Evolutionary conservation across 2,888 invertebrate species (phyloP), one percentile per base, ranked within the genome.

Genomic region (Parnassius mnemosyne): DNA sequence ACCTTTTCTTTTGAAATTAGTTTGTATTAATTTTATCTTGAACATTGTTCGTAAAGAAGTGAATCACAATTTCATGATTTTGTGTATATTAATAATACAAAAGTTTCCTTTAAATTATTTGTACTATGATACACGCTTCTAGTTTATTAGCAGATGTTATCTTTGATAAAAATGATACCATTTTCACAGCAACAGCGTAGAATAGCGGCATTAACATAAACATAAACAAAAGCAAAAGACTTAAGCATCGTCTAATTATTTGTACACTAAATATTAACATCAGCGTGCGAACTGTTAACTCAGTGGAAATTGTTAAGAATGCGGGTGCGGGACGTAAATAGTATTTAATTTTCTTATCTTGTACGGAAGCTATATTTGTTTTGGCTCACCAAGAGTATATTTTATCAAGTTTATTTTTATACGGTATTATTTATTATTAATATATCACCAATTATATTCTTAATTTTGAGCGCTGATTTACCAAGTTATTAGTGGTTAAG

Each of bases 251-350:
- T 53, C 47, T 61, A 61, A 61, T 58, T 51, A 58, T 51, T 57
- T 62, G 55, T 53, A 25, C 12, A 20, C 16, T 54, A 67, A 67
- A 67, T 67, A 60, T 67, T 67, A 64, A 62, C 55, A 64, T 65
- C 67, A 67, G 64, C 65, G 67, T 67, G 65, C 60, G 67, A 67
- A 65, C n/a, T 67, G 67, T 57, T 63, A 67, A 67, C n/a, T 13
- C 49, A 49, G 47, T 13, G n/a, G 2, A 47, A n/a, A 47, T 47
- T 47, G n/a, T 47, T 9, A 10, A 43, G 43, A 42, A 46, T 1
- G 49, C 16, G 49, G 13, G 50, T 50, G 41, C 9, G 16, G 42
- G 41, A 41, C 41, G 49, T 57, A 49, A 49, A 49, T 49, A 49
- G 7, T 34, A 34, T 34, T 34, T 34, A 34, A 34, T 49, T 47